Evolutionary conservation across 2,797 vertebrate species (phyloP), one percentile per base, ranked within the genome.

Genomic region (Sphenodon punctatus): DNA sequence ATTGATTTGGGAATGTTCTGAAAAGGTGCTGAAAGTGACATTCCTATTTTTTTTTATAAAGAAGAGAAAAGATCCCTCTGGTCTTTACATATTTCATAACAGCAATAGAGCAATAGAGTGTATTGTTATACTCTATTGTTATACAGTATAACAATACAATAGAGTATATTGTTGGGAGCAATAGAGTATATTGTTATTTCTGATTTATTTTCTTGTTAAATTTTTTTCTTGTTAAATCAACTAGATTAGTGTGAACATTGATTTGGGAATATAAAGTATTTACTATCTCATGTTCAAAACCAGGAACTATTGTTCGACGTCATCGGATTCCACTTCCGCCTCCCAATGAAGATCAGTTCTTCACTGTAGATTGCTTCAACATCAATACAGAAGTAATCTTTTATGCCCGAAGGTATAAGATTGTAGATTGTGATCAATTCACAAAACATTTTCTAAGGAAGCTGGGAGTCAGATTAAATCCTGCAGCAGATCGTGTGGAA

Each of bases 331-430:
- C 97, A 32, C 97, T 98, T 60, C 98, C 98, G 27, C 89, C 96
- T 67, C 98, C 98, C 71, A 67, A 97, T 30, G 94, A 97, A 27
- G 96, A 97, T 82, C 90, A 94, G 78, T 98, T 97, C 95, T 98
- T 98, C 93, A 97, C 94, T 25, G 43, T 97, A 51, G 91, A 95
- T 85, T 74, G 98, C 92, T 98, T 99, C 92, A 99, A 99, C 92
- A 88, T 98, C 84, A 95, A 96, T 93, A 95, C 84, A 85, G 95
- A 98, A 77, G 72, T 99, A 69, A 92, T 92, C 82, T 87, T 99
- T 77, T 97, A 98, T 92, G 96, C 95, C 19, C 95, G 93, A 84
- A 95, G 51, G 17, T 99, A 98, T 65, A 97, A 86, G 39, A 93
- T 99, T 90, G 95, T 96, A 72, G 88, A 96, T 79, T 98, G 98